Conservation (phyloP, 2,888 invertebrate species). For the Melanostoma mellinum region DNA sequence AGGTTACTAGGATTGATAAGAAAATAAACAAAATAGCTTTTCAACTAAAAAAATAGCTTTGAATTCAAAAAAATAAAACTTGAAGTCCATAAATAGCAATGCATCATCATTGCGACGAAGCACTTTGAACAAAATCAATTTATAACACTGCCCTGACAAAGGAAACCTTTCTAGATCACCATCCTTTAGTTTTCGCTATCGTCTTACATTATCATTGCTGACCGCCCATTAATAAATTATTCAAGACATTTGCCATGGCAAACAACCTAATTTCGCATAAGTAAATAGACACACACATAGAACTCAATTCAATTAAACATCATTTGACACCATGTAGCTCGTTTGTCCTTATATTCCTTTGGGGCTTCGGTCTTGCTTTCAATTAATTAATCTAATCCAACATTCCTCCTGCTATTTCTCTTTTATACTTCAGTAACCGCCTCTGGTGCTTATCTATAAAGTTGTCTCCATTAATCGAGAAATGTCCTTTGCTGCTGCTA, state of each 20-base stretch:
- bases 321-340: constrained; percentile 20
- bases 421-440: background rate
- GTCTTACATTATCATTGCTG: background rate
- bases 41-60: no score
- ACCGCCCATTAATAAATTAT: constrained; percentile 16
- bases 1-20: no score
- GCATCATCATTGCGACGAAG: no score
- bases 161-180: no score
- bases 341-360: background rate
- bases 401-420: background rate
- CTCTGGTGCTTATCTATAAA: background rate
- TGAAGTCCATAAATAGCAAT: no score
- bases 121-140: no score
- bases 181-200: no score
- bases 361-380: background rate
- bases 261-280: constrained; percentile 32
- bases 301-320: constrained; percentile 46
- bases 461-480: constrained; percentile 15
- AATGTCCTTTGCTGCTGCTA: background rate
- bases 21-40: no score
- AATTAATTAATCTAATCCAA: constrained; percentile 17
- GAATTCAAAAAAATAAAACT: no score
- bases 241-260: constrained; percentile 29
- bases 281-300: constrained; percentile 44
- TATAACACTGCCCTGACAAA: no score